These are phyloP conservation scores for Agriotes lineatus DNA, from an alignment of 2,888 invertebrate genomes.

Conservation along the genomic window DNA sequence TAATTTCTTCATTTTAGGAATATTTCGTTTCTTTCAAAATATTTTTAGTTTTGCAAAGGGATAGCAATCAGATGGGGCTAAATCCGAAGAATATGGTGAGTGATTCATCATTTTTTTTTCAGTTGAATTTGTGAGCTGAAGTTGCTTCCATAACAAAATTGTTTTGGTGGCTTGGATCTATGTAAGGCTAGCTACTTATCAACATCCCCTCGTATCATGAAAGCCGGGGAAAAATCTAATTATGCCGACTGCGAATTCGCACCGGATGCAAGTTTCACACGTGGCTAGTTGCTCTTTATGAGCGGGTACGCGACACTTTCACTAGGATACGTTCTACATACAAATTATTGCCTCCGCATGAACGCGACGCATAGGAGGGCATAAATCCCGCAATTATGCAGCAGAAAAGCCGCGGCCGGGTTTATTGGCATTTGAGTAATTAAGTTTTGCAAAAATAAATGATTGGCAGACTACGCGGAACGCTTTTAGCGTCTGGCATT, in stretches of 20 bases:
- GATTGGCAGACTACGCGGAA: constrained; percentile 38
- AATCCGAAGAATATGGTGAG: too few relatives aligned
- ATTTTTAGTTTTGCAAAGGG: too few relatives aligned
- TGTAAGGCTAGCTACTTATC: too few relatives aligned
- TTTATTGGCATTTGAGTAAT: constrained; percentile 37
- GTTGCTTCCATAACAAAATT: too few relatives aligned
- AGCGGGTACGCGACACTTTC: constrained; percentile 36
- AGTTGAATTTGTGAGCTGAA: too few relatives aligned
- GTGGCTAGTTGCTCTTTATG: constrained; percentile 27
- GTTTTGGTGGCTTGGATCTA: too few relatives aligned
- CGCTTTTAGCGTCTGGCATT: constrained; percentile 39
- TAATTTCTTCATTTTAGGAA: too few relatives aligned
- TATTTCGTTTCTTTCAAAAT: too few relatives aligned
- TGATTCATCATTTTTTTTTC: too few relatives aligned
- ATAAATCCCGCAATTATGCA: background rate
- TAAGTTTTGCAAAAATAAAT: constrained; percentile 34
- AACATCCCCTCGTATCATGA: too few relatives aligned
- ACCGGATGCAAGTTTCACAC: constrained; percentile 35
- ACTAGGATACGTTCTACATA: constrained; percentile 31
- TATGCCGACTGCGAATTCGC: constrained; percentile 18
- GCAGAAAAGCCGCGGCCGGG: background rate
- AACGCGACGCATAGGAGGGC: background rate
- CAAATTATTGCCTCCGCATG: constrained; percentile 22
- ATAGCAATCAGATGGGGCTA: too few relatives aligned
- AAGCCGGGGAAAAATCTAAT: too few relatives aligned